These are phyloP conservation scores for Ianthella basta DNA, from an alignment of 37 sponge, comb jelly and placozoan species.

Conservation along the genomic window DNA sequence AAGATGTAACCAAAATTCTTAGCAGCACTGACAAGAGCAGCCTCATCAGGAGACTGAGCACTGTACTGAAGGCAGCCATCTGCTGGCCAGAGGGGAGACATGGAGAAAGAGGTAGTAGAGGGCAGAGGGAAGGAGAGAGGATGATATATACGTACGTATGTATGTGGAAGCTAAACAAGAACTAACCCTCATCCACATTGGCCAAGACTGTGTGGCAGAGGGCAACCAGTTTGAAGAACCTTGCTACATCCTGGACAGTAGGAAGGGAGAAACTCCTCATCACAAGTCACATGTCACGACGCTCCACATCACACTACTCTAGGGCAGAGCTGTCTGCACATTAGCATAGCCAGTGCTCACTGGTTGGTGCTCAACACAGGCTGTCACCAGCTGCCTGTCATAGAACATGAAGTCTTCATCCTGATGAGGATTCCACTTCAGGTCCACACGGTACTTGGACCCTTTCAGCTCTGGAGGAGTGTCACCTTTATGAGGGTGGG, in stretches of 20 bases:
- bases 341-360: constrained; percentile 30
- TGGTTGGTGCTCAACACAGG: constrained; percentile 37
- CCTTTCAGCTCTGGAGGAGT: background rate
- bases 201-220: constrained; percentile 97
- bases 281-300: too few species aligned
- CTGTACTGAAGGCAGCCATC: constrained; percentile 74
- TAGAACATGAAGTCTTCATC: constrained; percentile 75
- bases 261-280: background rate
- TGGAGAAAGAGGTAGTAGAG: too few species aligned
- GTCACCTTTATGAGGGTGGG: constrained; percentile 2
- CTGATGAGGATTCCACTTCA: constrained; percentile 81
- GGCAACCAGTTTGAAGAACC: constrained; percentile 84
- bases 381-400: constrained; percentile 73
- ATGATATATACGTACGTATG: too few species aligned
- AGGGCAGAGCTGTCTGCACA: too few species aligned
- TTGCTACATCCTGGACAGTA: constrained; percentile 47
- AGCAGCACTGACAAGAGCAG: constrained; percentile 94
- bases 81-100: background rate
- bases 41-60: constrained; percentile 99
- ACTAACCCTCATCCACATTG: constrained; percentile 55
- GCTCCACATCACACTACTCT: too few species aligned
- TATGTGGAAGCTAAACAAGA: too few species aligned
- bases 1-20: constrained; percentile 96
- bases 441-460: constrained; percentile 27
- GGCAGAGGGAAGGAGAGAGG: too few species aligned